A percentile compares a stretch with the other conserved stretches of the same genome.
Conservation (phyloP, 2,888 invertebrate species). For the Apotomis betuletana region DNA sequence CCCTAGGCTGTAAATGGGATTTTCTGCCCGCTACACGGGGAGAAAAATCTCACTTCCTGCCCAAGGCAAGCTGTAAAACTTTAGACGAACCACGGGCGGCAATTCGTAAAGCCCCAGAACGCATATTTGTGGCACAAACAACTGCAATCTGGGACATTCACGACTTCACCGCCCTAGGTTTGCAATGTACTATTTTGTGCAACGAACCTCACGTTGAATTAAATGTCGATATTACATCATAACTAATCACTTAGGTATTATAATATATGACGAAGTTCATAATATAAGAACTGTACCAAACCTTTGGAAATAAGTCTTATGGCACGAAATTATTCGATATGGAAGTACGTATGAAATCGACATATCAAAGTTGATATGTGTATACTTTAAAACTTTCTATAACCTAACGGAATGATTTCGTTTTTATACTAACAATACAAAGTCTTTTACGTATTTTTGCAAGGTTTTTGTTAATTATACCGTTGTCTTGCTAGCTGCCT, state of each 20-base stretch:
- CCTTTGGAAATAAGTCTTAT: not conserved
- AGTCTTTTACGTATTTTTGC: conserved; percentile 22
- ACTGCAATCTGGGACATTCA: too few species aligned
- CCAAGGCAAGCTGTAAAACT: too few species aligned
- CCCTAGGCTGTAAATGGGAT: too few species aligned
- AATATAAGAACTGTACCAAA: not conserved
- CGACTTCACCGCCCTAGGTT: too few species aligned
- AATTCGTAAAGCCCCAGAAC: too few species aligned
- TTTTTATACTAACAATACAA: not conserved
- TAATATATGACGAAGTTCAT: not conserved
- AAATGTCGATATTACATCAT: conserved; percentile 1
- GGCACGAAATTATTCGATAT: not conserved
- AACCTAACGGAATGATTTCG: not conserved
- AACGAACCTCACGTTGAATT: not conserved
- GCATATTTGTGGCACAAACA: too few species aligned
- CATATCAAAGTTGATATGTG: conserved; percentile 24
- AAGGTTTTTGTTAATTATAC: conserved; percentile 12
- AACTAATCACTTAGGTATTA: not conserved
- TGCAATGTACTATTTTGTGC: not conserved
- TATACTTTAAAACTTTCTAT: conserved; percentile 11
- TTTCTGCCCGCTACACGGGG: too few species aligned
- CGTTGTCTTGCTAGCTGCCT: conserved; percentile 26
- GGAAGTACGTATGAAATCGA: conserved; percentile 7
- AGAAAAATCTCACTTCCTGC: too few species aligned
- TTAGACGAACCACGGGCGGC: too few species aligned